Evolutionary conservation across 2,113 vertebrate species (phyloP), one percentile per base, ranked within the genome.

Genomic region (Polypterus senegalus): DNA sequence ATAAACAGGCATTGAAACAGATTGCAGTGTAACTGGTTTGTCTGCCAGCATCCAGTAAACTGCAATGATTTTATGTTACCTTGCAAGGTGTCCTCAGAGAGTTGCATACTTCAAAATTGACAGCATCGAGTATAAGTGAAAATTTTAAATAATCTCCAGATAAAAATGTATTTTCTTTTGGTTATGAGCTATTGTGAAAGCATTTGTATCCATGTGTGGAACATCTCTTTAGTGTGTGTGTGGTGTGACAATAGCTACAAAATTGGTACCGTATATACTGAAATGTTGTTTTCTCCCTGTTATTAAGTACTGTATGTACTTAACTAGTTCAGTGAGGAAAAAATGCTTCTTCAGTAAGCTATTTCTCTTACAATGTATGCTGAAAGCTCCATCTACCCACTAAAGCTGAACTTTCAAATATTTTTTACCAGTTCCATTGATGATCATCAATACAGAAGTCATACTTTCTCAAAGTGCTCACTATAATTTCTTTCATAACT

Each of bases 41-140:
- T 76, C 63, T 53, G 51, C 55, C 3, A 73, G 59, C 45, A 63
- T 63, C 66, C 66, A 70, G 43, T 71, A 76, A 2, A 76, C 62
- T 52, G 5, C 61, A 9, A 62, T 63, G 44, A 27, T 27, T 27
- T 27, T 27, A 27, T 27, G 27, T 27, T 27, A 27, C 27, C 27
- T 27, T 27, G 2, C 27, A 27, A 27, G 27, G 27, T 27, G 27
- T 27, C 27, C 27, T 27, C 27, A 27, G 27, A 27, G 27, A 2
- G 27, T 27, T 27, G 27, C 27, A 27, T 27, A 27, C 27, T 27
- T 27, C 27, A 27, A 27, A 27, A 47, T 69, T 57, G 68, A 49
- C 63, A 71, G 55, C 56, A 56, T 61, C 45, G n/a, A 53, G 57
- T 27, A 60, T 65, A 47, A 65, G 46, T 65, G 60, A 51, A 11